Evolutionary conservation across 2,888 invertebrate species (phyloP).

Genomic region (Orgyia antiqua): DNA sequence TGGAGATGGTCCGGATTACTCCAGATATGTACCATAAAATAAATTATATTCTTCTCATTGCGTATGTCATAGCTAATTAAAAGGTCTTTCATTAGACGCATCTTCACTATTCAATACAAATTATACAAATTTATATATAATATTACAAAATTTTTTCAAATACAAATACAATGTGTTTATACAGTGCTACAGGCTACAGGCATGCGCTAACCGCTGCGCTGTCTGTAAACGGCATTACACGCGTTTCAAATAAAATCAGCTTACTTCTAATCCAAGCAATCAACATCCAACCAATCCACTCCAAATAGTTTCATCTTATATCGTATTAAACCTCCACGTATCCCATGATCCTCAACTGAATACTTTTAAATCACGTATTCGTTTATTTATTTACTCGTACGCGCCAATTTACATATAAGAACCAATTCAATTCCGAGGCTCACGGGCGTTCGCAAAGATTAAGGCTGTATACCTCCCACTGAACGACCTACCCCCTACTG

Average conservation of each 20-base stretch:
- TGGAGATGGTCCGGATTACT: too few species aligned
- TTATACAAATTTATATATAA: too few species aligned
- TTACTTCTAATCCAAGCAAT: constrained; percentile 14
- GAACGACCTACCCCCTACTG: constrained; percentile 30
- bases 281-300: constrained; percentile 17
- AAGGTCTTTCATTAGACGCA: too few species aligned
- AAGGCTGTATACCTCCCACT: constrained; percentile 48
- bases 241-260: constrained; percentile 2
- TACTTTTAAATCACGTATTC: constrained; percentile 61
- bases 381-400: constrained; percentile 72
- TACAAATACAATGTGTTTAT: too few species aligned
- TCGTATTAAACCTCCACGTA: constrained; percentile 26
- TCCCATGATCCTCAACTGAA: constrained; percentile 45
- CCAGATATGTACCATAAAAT: too few species aligned
- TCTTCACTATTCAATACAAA: too few species aligned
- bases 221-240: too few species aligned
- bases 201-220: too few species aligned
- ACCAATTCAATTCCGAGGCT: constrained; percentile 71
- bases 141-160: too few species aligned
- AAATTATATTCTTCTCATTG: too few species aligned
- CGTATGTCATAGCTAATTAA: too few species aligned
- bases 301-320: constrained; percentile 20
- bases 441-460: constrained; percentile 67
- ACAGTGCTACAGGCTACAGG: too few species aligned
- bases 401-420: constrained; percentile 71